A percentile compares a stretch with the other conserved stretches of the same genome.
Evolutionary conservation across 2,797 vertebrate genomes (phyloP).

Genomic region (Denticeps clupeoides): DNA sequence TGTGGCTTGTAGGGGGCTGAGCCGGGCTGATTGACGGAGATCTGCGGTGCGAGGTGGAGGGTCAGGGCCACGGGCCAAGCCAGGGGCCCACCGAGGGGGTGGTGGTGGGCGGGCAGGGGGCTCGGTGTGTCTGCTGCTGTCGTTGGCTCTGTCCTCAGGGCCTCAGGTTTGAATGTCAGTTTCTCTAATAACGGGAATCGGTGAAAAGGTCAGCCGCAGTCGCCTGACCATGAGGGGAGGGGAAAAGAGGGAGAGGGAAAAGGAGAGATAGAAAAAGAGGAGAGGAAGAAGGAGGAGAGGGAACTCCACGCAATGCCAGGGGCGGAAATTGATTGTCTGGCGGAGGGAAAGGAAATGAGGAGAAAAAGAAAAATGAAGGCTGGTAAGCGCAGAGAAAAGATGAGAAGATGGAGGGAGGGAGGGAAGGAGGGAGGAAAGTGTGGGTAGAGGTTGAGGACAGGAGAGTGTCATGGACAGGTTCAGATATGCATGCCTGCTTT

Average conservation of each 20-base stretch:
- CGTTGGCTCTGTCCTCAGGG: slow-evolving; percentile 51
- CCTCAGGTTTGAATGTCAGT: slow-evolving; percentile 64
- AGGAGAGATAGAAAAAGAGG: slow-evolving; percentile 14
- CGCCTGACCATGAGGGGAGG: slow-evolving; percentile 44
- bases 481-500: slow-evolving; percentile 42
- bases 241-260: slow-evolving; percentile 8
- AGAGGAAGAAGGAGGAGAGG: slow-evolving; percentile 1
- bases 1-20: slow-evolving; percentile 17
- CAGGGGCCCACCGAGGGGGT: slow-evolving; percentile 5
- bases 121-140: slow-evolving; percentile 20
- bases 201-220: slow-evolving; percentile 63
- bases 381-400: slow-evolving; percentile 24
- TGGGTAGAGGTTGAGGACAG: slow-evolving; percentile 24
- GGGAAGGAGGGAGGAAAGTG: slow-evolving; percentile 6
- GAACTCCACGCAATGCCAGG: slow-evolving; percentile 33
- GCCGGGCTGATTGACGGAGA: slow-evolving; percentile 28
- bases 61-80: slow-evolving; percentile 25
- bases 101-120: slow-evolving; percentile 22
- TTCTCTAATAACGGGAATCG: slow-evolving; percentile 65
- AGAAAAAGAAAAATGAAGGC: slow-evolving; percentile 56
- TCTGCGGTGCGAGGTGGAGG: slow-evolving; percentile 15
- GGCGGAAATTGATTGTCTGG: slow-evolving; percentile 58
- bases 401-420: slow-evolving; percentile 19
- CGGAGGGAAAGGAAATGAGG: slow-evolving; percentile 54
- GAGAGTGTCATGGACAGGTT: slow-evolving; percentile 32